phyloP scores from a whole-genome alignment of 2,888 invertebrate genomes.

The Drosophila differens region DNA sequence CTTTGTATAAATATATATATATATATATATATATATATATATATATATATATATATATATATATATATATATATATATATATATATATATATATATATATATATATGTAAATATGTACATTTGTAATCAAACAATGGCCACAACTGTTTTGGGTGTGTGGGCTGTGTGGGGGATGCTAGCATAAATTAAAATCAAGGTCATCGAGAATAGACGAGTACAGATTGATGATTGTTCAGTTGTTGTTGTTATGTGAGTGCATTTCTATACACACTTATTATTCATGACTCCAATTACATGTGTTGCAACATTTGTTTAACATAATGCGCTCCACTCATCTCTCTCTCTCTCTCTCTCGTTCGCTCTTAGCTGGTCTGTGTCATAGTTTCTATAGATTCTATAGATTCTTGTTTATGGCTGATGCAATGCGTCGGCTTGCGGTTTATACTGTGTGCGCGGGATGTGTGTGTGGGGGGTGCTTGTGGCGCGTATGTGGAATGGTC shows the following conservation, averaged over 20 bases:
- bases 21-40: not conserved
- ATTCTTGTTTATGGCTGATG: conserved; percentile 46
- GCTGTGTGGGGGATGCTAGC: conserved; percentile 11
- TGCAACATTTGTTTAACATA: conserved; percentile 49
- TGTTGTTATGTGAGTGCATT: not conserved
- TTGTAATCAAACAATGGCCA: conserved; percentile 11
- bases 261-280: conserved; percentile 10
- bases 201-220: conserved; percentile 2
- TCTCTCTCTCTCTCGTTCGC: not conserved
- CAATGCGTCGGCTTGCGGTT: conserved; percentile 56
- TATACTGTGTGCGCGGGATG: not conserved
- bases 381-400: conserved; percentile 16
- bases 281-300: conserved; percentile 41
- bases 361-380: conserved; percentile 13
- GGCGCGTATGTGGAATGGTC: not conserved
- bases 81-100: not conserved
- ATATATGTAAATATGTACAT: not conserved
- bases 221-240: conserved; percentile 33
- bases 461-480: not conserved
- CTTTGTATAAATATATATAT: not conserved
- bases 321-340: conserved; percentile 37
- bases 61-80: not conserved
- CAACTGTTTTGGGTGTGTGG: conserved; percentile 29
- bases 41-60: not conserved
- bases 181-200: conserved; percentile 3